Conservation (phyloP, 2,888 invertebrate genomes). For the Lydus trimaculatus region DNA sequence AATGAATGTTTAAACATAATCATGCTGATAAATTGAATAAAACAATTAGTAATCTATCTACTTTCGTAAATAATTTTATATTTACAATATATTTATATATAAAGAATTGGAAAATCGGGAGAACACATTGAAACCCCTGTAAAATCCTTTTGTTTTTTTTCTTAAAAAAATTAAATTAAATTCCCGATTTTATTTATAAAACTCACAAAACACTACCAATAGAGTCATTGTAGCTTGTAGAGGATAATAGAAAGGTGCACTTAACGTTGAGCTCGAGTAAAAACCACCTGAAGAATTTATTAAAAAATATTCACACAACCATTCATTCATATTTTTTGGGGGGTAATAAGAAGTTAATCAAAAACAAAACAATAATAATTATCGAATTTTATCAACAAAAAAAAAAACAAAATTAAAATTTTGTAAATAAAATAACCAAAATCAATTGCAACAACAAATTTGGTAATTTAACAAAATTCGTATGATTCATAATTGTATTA, state of each 20-base stretch:
- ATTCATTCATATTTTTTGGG: neutral
- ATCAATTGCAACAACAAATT: constrained; percentile 19
- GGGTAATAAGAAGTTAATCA: neutral
- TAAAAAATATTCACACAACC: constrained; percentile 22
- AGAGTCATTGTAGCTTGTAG: constrained; percentile 56
- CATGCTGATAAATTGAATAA: constrained; percentile 16
- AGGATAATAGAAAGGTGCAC: constrained; percentile 51
- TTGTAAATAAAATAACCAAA: constrained; percentile 22
- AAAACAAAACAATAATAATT: no score
- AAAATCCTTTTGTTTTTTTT: constrained; percentile 9
- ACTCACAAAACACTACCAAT: constrained; percentile 50
- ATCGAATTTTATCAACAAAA: constrained; percentile 17
- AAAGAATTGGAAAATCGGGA: constrained; percentile 25
- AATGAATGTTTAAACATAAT: constrained; percentile 5
- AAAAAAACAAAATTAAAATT: constrained; percentile 27
- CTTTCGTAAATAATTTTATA: neutral
- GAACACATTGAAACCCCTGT: constrained; percentile 43
- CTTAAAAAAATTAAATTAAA: neutral
- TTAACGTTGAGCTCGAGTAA: constrained; percentile 54
- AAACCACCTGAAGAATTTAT: constrained; percentile 48
- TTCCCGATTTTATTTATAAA: constrained; percentile 37
- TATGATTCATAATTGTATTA: constrained; percentile 41
- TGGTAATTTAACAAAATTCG: constrained; percentile 16
- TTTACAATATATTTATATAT: constrained; percentile 6
- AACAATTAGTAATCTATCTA: neutral